A percentile compares a stretch with the other conserved stretches of the same genome.
Evolutionary conservation across 2,888 invertebrate species (phyloP).

Genomic region (Noctua janthe): DNA sequence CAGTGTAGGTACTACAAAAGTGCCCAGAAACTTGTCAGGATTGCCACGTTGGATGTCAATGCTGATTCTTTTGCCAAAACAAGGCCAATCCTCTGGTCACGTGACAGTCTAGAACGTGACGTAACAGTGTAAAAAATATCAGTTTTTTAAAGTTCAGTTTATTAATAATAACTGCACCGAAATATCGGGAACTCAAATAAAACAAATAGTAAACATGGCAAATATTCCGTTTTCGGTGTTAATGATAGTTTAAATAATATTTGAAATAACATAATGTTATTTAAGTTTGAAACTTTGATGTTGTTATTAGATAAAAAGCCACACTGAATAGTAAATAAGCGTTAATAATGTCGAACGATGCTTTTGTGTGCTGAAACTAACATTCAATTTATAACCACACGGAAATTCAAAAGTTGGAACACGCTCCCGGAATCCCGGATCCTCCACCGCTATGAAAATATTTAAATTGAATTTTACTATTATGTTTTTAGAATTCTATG

Average conservation of each 20-base stretch:
- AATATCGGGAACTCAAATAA: no score
- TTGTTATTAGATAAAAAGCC: background rate
- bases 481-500: background rate
- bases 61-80: background rate
- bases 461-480: background rate
- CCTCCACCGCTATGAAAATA: background rate
- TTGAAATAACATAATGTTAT: background rate
- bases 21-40: no score
- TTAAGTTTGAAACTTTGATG: background rate
- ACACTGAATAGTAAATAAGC: background rate
- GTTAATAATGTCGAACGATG: background rate
- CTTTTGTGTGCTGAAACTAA: background rate
- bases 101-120: no score
- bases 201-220: no score
- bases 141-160: no score
- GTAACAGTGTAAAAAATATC: background rate
- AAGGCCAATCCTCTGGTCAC: background rate
- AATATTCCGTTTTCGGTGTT: no score
- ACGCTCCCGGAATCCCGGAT: background rate
- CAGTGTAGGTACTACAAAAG: no score
- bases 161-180: no score
- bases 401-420: background rate
- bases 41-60: background rate
- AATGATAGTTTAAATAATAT: background rate
- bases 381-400: background rate